These are phyloP conservation scores for Scaptomyza flava DNA, from an alignment of 2,888 invertebrate species.

Conservation along the genomic window DNA sequence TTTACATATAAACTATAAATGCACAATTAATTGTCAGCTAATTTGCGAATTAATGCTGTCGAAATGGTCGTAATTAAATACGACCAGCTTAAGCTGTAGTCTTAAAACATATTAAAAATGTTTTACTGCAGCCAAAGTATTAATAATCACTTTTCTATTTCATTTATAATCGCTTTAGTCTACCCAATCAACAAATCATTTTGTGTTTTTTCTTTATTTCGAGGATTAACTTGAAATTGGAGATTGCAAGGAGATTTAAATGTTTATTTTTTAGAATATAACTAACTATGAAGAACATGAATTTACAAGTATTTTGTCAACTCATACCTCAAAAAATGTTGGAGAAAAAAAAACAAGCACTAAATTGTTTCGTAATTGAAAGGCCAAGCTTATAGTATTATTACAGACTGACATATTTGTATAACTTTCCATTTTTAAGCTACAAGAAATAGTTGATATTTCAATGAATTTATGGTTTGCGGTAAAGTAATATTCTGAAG, in stretches of 20 bases:
- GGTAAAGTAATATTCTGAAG: constrained; percentile 6
- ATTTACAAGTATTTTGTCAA: too few species aligned
- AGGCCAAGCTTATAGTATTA: constrained; percentile 9
- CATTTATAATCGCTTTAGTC: not conserved
- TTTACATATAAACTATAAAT: constrained; percentile 23
- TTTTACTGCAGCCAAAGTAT: not conserved
- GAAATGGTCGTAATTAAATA: constrained; percentile 11
- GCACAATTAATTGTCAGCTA: constrained; percentile 50
- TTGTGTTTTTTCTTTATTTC: not conserved
- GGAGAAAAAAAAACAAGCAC: not conserved
- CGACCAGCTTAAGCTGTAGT: not conserved
- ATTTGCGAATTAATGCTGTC: constrained; percentile 45
- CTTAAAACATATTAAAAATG: not conserved
- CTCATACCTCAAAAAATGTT: not conserved
- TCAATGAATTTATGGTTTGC: constrained; percentile 3
- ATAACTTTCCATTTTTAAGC: constrained; percentile 5
- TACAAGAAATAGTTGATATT: constrained; percentile 17
- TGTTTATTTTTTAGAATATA: too few species aligned
- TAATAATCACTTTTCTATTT: not conserved
- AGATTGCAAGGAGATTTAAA: too few species aligned
- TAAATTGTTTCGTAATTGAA: constrained; percentile 1
- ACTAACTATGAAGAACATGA: too few species aligned
- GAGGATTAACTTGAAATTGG: not conserved
- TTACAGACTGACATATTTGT: constrained; percentile 8
- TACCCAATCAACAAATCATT: not conserved